These are phyloP conservation scores for Scrobipalpa atriplicella DNA, from an alignment of 2,888 invertebrate species.

Conservation along the genomic window DNA sequence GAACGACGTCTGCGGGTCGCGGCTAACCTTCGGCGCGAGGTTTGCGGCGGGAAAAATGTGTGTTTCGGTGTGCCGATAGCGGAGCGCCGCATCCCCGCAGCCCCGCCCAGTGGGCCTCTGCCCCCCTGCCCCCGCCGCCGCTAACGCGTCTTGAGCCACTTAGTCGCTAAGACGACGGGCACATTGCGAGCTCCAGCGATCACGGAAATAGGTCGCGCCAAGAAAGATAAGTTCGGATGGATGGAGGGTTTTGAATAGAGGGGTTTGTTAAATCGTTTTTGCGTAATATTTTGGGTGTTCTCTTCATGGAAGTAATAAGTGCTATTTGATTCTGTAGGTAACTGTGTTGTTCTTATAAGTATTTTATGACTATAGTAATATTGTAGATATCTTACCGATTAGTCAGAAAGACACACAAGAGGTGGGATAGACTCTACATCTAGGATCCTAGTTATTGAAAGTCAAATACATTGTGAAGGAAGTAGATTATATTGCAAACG, in stretches of 20 bases:
- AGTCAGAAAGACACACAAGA: too few relatives aligned
- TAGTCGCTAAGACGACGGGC: slow-evolving; percentile 77
- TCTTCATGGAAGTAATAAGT: background rate
- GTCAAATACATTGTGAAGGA: too few relatives aligned
- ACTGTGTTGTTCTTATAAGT: too few relatives aligned
- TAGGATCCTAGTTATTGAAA: too few relatives aligned
- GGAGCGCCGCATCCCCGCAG: slow-evolving; percentile 73
- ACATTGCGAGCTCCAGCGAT: slow-evolving; percentile 52
- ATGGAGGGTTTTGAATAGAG: background rate
- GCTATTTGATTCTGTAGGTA: too few relatives aligned
- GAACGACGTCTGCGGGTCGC: slow-evolving; percentile 81
- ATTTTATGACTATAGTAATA: too few relatives aligned
- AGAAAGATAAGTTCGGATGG: background rate
- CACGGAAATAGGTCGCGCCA: slow-evolving; percentile 20
- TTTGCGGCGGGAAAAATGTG: slow-evolving; percentile 84
- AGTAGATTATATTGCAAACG: too few relatives aligned
- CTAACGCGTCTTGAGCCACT: slow-evolving; percentile 82
- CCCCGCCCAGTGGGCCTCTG: slow-evolving; percentile 67
- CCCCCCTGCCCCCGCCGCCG: slow-evolving; percentile 55
- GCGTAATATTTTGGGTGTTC: background rate
- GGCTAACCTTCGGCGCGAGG: slow-evolving; percentile 83
- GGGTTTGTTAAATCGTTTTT: background rate
- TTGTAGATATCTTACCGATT: too few relatives aligned
- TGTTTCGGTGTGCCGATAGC: slow-evolving; percentile 83
- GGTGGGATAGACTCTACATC: too few relatives aligned